A percentile compares a stretch with the other conserved stretches of the same genome.
Conservation (phyloP, 2,113 vertebrate species). For the Solea solea region DNA sequence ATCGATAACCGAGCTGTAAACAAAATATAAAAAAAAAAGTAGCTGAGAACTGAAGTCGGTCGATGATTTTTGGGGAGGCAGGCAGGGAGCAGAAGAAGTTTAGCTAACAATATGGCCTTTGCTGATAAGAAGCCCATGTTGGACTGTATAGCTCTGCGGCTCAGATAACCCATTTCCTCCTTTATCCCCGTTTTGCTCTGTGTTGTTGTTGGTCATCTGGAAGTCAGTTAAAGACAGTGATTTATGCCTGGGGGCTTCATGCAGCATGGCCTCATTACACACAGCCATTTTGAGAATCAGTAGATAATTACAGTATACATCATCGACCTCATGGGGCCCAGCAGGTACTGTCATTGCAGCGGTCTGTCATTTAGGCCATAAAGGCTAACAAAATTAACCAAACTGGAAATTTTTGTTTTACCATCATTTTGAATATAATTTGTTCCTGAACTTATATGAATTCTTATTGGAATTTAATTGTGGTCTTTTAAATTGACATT, state of each 20-base stretch:
- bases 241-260: conserved; percentile 77
- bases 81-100: conserved; percentile 43
- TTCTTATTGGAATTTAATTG: conserved; percentile 20
- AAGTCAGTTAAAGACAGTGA: conserved; percentile 83
- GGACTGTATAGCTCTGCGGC: conserved; percentile 43
- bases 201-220: conserved; percentile 77
- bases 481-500: conserved; percentile 22
- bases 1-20: conserved; percentile 30
- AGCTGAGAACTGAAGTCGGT: conserved; percentile 31
- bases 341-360: conserved; percentile 71
- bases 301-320: conserved; percentile 87
- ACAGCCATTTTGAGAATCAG: conserved; percentile 85
- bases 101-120: conserved; percentile 60
- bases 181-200: conserved; percentile 52
- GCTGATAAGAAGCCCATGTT: conserved; percentile 66
- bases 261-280: conserved; percentile 83
- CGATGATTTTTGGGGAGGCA: conserved; percentile 51
- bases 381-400: conserved; percentile 43
- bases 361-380: conserved; percentile 63
- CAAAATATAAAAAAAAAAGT: conserved; percentile 22
- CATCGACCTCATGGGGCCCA: conserved; percentile 74
- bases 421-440: conserved; percentile 39
- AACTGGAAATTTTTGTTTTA: conserved; percentile 31
- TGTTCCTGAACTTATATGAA: conserved; percentile 36
- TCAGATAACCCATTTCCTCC: conserved; percentile 57